Evolutionary conservation across 2,113 vertebrate genomes (phyloP).

Genomic region (Labeo catla): DNA sequence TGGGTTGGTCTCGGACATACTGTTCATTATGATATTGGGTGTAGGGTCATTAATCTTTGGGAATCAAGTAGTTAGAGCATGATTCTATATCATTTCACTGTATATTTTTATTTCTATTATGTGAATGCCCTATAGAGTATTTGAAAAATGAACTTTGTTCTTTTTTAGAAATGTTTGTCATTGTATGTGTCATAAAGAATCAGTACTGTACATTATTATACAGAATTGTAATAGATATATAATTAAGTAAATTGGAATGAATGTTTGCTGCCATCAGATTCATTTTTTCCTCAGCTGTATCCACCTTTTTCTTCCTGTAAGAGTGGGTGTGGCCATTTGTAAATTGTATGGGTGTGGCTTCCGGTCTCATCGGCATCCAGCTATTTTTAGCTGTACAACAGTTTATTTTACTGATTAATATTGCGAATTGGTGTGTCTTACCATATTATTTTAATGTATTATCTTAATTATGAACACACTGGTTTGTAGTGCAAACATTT

Average conservation of each 20-base stretch:
- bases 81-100: background rate
- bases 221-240: slow-evolving; percentile 12
- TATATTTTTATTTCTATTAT: background rate
- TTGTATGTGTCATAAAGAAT: slow-evolving; percentile 31
- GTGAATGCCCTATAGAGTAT: background rate
- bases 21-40: background rate
- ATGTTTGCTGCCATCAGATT: background rate
- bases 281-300: background rate
- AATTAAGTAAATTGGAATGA: slow-evolving; percentile 30
- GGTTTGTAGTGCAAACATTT: too few species aligned
- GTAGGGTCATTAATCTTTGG: background rate
- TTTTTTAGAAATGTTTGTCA: background rate
- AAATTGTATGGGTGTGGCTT: too few species aligned
- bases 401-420: too few species aligned
- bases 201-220: slow-evolving; percentile 10
- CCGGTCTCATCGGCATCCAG: too few species aligned
- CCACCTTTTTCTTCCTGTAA: too few species aligned
- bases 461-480: too few species aligned
- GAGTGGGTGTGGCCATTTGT: too few species aligned
- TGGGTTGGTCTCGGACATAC: background rate
- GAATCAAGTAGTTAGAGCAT: slow-evolving; percentile 4
- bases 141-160: background rate
- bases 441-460: too few species aligned
- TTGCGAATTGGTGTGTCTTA: too few species aligned
- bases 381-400: too few species aligned